Percentiles rank a stretch among this genome's conserved stretches.
These are phyloP conservation scores for Acanthacorydalis orientalis DNA, from an alignment of 2,888 invertebrate species.

Conservation along the genomic window DNA sequence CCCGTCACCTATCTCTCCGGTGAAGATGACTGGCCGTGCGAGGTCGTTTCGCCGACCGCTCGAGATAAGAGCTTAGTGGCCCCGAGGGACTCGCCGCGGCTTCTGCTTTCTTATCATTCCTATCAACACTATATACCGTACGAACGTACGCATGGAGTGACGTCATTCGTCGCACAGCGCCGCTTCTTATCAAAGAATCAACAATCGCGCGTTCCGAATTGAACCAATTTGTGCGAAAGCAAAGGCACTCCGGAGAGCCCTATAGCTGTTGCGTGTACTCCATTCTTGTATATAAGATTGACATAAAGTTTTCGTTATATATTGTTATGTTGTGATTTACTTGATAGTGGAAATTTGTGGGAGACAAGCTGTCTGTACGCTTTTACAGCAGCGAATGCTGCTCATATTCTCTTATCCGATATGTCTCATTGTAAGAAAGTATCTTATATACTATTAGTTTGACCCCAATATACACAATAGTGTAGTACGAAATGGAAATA, in stretches of 20 bases:
- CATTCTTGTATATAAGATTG: neutral
- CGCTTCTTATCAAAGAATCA: neutral
- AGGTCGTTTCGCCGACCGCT: too few species aligned
- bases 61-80: neutral
- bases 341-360: too few species aligned
- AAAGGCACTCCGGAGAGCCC: slow-evolving; percentile 1
- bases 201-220: slow-evolving; percentile 1
- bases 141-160: neutral
- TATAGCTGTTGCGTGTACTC: neutral
- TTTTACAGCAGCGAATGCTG: too few species aligned
- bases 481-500: too few species aligned
- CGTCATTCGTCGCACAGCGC: neutral
- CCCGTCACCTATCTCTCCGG: too few species aligned
- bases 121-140: neutral
- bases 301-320: neutral
- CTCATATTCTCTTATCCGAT: too few species aligned
- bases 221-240: slow-evolving; percentile 1
- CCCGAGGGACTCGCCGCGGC: neutral
- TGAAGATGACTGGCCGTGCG: too few species aligned
- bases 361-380: too few species aligned
- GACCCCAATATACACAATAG: too few species aligned
- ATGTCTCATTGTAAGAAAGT: too few species aligned
- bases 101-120: neutral
- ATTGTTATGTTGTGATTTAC: too few species aligned
- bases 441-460: too few species aligned